These are phyloP conservation scores for Trissoscelio sp. DNA, from an alignment of 2,888 invertebrate genomes.

Conservation along the genomic window DNA sequence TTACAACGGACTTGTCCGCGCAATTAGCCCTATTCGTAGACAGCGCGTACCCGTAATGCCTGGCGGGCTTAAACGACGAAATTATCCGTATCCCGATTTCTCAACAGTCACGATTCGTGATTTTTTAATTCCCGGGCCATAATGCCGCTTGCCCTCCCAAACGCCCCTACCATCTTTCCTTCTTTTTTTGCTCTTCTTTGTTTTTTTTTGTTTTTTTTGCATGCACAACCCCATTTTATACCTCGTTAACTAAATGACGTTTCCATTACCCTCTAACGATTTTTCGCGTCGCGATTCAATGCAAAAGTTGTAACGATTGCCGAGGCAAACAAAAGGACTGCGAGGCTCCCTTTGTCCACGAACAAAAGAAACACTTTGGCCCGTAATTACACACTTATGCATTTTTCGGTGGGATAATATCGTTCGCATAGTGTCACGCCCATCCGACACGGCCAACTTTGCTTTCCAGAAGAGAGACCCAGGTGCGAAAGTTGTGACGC, in stretches of 20 bases:
- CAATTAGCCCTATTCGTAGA: slow-evolving; percentile 82
- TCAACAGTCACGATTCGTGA: slow-evolving; percentile 74
- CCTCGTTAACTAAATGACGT: slow-evolving; percentile 52
- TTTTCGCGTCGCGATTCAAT: slow-evolving; percentile 44
- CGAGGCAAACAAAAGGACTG: slow-evolving; percentile 38
- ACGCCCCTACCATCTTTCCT: neutral
- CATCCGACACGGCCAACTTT: slow-evolving; percentile 74
- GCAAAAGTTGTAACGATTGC: slow-evolving; percentile 55
- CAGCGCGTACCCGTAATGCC: slow-evolving; percentile 80
- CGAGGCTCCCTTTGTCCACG: slow-evolving; percentile 32
- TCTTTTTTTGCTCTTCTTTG: neutral
- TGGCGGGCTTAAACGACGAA: slow-evolving; percentile 73
- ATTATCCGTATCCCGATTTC: slow-evolving; percentile 73
- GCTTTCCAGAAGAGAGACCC: slow-evolving; percentile 70
- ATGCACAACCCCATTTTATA: slow-evolving; percentile 4
- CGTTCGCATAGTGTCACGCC: slow-evolving; percentile 75
- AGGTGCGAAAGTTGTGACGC: slow-evolving; percentile 72
- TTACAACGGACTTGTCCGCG: slow-evolving; percentile 73
- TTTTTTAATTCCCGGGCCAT: slow-evolving; percentile 70
- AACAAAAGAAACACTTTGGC: slow-evolving; percentile 44
- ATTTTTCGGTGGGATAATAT: slow-evolving; percentile 66
- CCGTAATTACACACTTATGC: slow-evolving; percentile 56
- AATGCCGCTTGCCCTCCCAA: neutral
- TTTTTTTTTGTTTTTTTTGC: neutral
- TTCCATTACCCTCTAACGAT: slow-evolving; percentile 42